These are phyloP conservation scores for Oplegnathus fasciatus DNA, from an alignment of 2,113 vertebrate species.

Conservation along the genomic window DNA sequence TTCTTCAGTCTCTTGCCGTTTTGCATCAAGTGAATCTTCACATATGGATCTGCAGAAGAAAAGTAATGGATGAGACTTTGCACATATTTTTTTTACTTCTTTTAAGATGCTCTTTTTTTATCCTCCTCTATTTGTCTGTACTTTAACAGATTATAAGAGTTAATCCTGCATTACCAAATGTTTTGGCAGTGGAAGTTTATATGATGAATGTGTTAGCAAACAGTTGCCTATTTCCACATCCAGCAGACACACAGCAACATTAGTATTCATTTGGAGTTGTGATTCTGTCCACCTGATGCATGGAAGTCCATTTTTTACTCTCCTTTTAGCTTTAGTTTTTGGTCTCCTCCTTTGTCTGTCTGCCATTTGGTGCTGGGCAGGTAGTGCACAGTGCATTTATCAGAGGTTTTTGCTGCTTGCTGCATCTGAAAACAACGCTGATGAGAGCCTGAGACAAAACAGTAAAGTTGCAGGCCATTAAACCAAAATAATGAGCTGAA, in stretches of 20 bases:
- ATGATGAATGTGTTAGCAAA: background rate
- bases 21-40: constrained; percentile 99
- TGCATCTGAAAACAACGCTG: background rate
- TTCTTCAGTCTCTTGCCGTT: constrained; percentile 99
- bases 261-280: background rate
- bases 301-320: too few species aligned
- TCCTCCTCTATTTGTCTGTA: background rate
- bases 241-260: background rate
- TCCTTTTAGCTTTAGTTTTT: background rate
- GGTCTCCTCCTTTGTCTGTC: constrained; percentile 3
- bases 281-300: background rate
- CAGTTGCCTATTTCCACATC: background rate
- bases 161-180: background rate
- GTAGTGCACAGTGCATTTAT: background rate
- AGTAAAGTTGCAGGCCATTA: background rate
- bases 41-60: constrained; percentile 92
- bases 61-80: background rate
- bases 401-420: background rate
- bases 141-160: background rate
- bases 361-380: background rate
- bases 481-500: background rate
- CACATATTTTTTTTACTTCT: background rate
- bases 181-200: background rate
- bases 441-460: background rate
- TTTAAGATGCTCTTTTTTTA: background rate